These are phyloP conservation scores for Typhlomys cinereus DNA, from an alignment of 2,113 vertebrate genomes.

Conservation along the genomic window DNA sequence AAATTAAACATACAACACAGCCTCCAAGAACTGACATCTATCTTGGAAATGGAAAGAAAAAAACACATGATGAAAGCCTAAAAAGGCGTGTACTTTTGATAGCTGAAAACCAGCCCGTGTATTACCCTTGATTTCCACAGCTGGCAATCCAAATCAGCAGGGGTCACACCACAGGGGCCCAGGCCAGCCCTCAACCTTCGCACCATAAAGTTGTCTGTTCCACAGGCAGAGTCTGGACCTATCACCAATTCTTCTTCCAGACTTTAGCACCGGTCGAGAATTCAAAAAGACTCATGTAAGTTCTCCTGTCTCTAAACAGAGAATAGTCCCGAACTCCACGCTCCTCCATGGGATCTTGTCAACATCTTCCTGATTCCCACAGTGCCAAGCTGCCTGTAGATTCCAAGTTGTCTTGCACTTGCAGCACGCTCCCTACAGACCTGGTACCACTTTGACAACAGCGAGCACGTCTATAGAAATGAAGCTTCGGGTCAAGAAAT, in stretches of 20 bases:
- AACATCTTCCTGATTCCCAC: conserved; percentile 8
- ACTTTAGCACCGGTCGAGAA: conserved; percentile 19
- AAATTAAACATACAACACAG: not conserved
- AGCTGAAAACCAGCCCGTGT: not conserved
- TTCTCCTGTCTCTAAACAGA: conserved; percentile 25
- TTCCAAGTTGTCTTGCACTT: not conserved
- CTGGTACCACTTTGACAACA: not conserved
- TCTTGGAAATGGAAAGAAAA: not conserved
- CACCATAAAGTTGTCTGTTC: conserved; percentile 57
- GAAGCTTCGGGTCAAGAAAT: not conserved
- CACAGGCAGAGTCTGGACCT: conserved; percentile 46
- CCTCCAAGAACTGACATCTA: conserved; percentile 57
- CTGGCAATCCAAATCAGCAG: conserved; percentile 46
- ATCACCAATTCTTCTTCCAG: conserved; percentile 40
- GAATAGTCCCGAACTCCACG: not conserved
- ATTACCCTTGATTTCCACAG: conserved; percentile 61
- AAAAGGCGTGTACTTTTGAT: conserved; percentile 48
- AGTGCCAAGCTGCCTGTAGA: not conserved
- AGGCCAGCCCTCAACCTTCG: not conserved
- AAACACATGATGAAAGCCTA: conserved; percentile 35
- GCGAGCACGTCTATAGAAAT: conserved; percentile 37
- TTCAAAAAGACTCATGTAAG: not conserved
- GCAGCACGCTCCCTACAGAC: conserved; percentile 6
- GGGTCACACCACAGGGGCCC: conserved; percentile 44
- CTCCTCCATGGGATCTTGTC: not conserved